Conservation (phyloP, 2,113 vertebrate species). For the Mohoua ochrocephala region DNA sequence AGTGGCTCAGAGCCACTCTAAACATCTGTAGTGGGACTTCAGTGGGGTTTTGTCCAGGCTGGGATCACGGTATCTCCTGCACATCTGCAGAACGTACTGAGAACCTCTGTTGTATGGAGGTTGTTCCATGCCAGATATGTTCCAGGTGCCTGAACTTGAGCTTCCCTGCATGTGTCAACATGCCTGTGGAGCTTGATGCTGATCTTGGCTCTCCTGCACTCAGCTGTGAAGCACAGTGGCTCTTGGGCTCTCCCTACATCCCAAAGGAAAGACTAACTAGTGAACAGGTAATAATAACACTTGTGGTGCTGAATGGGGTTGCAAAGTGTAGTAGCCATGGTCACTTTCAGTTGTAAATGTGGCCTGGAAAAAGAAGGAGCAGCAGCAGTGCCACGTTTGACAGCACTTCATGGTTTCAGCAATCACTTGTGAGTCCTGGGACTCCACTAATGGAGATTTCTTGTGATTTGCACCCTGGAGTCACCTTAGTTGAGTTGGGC, state of each 20-base stretch:
- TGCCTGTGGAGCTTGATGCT: neutral
- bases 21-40: neutral
- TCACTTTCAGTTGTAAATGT: neutral
- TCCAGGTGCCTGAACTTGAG: neutral
- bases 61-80: neutral
- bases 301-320: accelerated
- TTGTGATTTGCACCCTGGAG: neutral
- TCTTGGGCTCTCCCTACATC: neutral
- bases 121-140: neutral
- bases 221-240: neutral
- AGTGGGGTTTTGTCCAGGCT: neutral
- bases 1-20: neutral
- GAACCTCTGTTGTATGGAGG: accelerated
- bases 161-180: neutral
- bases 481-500: neutral
- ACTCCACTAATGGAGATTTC: neutral
- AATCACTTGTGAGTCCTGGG: neutral
- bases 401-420: neutral
- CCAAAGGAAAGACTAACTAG: neutral
- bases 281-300: neutral
- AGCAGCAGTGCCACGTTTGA: neutral
- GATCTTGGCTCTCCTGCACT: neutral
- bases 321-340: neutral
- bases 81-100: accelerated
- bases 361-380: neutral